Base-by-base conservation (phyloP, 2,888 invertebrate species). In the Melolontha melolontha region DNA sequence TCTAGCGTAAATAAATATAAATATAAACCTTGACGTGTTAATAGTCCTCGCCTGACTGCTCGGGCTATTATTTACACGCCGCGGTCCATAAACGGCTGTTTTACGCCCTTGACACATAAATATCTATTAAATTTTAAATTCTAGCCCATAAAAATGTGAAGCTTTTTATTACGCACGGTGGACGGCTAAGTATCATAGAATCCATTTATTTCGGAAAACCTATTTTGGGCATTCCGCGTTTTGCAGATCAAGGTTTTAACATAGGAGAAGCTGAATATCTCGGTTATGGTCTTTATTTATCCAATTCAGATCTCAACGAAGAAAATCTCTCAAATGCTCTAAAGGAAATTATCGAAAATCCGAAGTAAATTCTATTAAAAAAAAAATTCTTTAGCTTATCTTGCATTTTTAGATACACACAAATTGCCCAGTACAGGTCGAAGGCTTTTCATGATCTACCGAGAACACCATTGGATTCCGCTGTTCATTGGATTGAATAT, bases 151-250 rank as follows among this genome's bases (percentile, higher is more conserved):
- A 67, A 4, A 75, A 75, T 42, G 62, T 75, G 1, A 75, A 75
- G 64, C 7, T 72, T 5, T 74, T 75, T 64, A 75, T 75, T 39
- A 72, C 74, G 0, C 75, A 75, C 64, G 75, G 75, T 12, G 75
- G 75, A n/a, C 42, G 73, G 1, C 67, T 75, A 50, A 73, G 75
- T 51, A 72, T 70, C 0, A 73, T 65, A 11, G 75, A 75, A 66
- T 66, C 73, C 11, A 54, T 75, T 12, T 71, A 72, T 44, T 66
- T 69, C 34, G 75, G 75, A 12, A 64, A 71, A 27, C 75, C 75
- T 10, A 34, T 75, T 12, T 17, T 75, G n/a, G 72, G 70, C 4
- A 66, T 75, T 11, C 72, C 75, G 8, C 49, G 75, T 29, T 73
- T 71, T 44, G 75, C 70, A 27, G 75, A 75, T 40, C 75, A 75